Base-by-base conservation (phyloP, 1,140 invertebrate genomes). In the Nylanderia fulva region DNA sequence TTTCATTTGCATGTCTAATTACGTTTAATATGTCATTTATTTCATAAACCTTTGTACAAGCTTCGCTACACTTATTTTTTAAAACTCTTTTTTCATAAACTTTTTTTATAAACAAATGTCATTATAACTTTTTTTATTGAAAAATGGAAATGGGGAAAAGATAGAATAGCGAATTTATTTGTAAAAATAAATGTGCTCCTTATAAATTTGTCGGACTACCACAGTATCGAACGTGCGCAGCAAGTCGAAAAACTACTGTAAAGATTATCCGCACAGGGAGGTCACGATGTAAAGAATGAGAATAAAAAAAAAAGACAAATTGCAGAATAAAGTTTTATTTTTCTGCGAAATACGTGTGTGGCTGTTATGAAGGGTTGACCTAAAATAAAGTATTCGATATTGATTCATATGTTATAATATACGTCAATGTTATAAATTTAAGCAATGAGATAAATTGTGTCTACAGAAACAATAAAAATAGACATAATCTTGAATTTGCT, bases 271-370 rank as follows among this genome's bases (percentile, higher is more conserved):
- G 56, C 54, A 61, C 52, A 61, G 54, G 72, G 54, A 61, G 72
- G 21, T 61, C 72, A 27, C 33, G 24, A 36, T 75, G 56, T 42
- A 56, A 75, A 61, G 36, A 75, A 75, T 39, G 72, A 75, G 72
- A 75, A 75, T 75, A 75, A 75, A 75, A 61, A 61, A 74, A 75
- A 54, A 27, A 39, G 36, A 60, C 33, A 42, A 75, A 75, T 33
- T 75, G 72, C 54, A 60, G 72, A 60, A 61, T 21, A 75, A 75
- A 75, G 64, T 79, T 69, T 36, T 52, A 79, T 79, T 69, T 66
- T 66, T 79, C 33, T 13, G 61, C 9, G 29, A 69, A 66, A 69
- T 69, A 69, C 63, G 63, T 54, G 48, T 54, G 64, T 21, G 33
- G 13, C 29, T 69, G 36, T 79, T 66, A 66, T 69, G 76, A 52